These are phyloP conservation scores for Hydractinia echinata DNA, from an alignment of 30 jellyfish, hydroid and myxozoan species.

Conservation along the genomic window DNA sequence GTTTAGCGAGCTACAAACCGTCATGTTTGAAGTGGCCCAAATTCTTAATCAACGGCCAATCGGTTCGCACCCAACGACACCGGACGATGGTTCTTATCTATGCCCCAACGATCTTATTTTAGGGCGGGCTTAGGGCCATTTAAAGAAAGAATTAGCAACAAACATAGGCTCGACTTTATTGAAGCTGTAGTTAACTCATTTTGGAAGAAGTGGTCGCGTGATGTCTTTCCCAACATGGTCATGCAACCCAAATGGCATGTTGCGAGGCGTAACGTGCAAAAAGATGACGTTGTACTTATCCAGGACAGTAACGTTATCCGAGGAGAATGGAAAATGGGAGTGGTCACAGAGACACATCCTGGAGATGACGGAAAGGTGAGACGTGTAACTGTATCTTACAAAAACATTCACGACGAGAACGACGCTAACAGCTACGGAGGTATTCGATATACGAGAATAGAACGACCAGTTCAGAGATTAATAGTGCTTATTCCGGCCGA, in stretches of 20 bases:
- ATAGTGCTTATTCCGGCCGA: neutral
- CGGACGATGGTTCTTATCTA: conserved; percentile 76
- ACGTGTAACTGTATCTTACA: conserved; percentile 30
- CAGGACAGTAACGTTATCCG: conserved; percentile 50
- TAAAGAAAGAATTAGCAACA: conserved; percentile 41
- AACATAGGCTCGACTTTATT: conserved; percentile 53
- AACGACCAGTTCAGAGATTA: conserved; percentile 4
- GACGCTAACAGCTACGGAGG: neutral
- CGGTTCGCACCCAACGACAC: conserved; percentile 59
- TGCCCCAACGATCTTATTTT: conserved; percentile 62
- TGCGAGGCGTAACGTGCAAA: conserved; percentile 42
- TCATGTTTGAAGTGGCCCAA: conserved; percentile 51
- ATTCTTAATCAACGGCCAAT: conserved; percentile 55
- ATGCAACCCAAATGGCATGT: conserved; percentile 42
- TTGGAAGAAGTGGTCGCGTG: conserved; percentile 56
- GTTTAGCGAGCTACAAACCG: conserved; percentile 48
- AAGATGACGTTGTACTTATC: conserved; percentile 40
- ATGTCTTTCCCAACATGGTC: conserved; percentile 55
- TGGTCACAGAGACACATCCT: conserved; percentile 41
- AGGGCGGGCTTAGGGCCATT: conserved; percentile 86
- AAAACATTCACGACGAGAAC: neutral
- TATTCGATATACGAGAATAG: neutral
- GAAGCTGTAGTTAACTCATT: conserved; percentile 50
- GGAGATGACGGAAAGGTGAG: conserved; percentile 58
- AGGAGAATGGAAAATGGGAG: conserved; percentile 60